Base-by-base conservation (phyloP, 2,113 vertebrate genomes). In the Macaca mulatta region DNA sequence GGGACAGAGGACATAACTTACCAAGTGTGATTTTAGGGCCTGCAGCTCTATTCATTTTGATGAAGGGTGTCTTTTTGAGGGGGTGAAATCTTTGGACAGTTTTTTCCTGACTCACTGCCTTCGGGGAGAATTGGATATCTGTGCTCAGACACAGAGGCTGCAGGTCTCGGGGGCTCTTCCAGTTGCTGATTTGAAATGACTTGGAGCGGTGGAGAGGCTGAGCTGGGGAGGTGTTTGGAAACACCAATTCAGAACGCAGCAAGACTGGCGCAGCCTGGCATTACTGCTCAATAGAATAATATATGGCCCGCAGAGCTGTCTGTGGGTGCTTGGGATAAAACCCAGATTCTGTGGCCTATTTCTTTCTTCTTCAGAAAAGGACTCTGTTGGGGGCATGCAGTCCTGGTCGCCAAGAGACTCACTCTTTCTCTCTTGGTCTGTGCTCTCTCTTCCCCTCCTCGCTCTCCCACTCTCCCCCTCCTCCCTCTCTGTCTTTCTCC, bases 321-420 rank as follows among this genome's bases (percentile, higher is more conserved):
- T 18, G 2, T 25, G 10, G 10, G 32, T 0, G 0, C 25, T 14
- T 1, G 11, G 4, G 23, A 0, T 0, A 14, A 55, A 48, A 17
- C 30, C 59, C 40, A 2, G 67, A 6, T 14, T 23, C 78, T 6
- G 2, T 1, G 22, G 83, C 64, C 70, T 43, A 0, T 30, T 43
- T 59, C 79, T 43, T 72, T 20, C 59, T 79, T 67, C 43, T 13
- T 17, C 9, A 8, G n/a, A 17, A n/a, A 18, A 30, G 32, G 16
- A 27, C 40, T 16, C 18, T 48, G 67, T 5, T 9, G 40, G 38
- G n/a, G 43, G 32, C 45, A 0, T 8, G 17, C 20, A 4, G 1
- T 14, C 78, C 10, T 8, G 75, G 22, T 25, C 30, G 14, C 61
- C 52, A 38, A 57, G n/a, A 32, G 64, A 32, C 22, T 52, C 22